Base-by-base conservation (phyloP, 2,113 vertebrate species). In the Oncorhynchus gorbuscha region DNA sequence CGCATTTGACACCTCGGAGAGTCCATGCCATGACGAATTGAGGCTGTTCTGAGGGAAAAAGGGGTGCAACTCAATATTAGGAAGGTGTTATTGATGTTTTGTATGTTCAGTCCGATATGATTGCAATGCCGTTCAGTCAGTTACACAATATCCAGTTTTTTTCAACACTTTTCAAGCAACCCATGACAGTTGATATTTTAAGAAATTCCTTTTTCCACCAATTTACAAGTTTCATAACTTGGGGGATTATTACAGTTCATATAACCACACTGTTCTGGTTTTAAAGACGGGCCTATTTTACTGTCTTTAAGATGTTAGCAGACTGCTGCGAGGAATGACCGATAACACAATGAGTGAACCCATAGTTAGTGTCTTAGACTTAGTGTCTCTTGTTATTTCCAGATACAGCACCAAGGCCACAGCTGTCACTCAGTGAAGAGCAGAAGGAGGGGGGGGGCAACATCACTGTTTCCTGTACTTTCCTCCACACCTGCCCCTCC, bases 401-500 rank as follows among this genome's bases (percentile, higher is more conserved):
- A 69, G 74, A 16, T 55, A 13, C 13, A 14, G 75, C 51, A 30
- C 1, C 45, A 9, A 20, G 3, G 51, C 75, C 67, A 7, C 3
- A 65, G 24, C 61, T 79, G 59, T n/a, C 12, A 6, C 45, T 75
- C 49, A 62, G 51, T 4, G 77, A 30, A 64, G 68, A 24, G n/a
- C 68, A 20, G 28, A 28, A 28, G 28, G 28, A 28, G 2, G 30
- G 68, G 70, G 6, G 49, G 16, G n/a, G n/a, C 1, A 55, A 28
- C 48, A 28, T 69, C 12, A 26, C 14, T 5, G 18, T 76, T n/a
- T 69, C 28, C 32, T 80, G 79, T 58, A 5, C n/a, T 12, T 51
- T 69, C 5, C 14, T 22, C 13, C 70, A 80, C 74, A 68, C 61
- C 71, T 76, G 74, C 62, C 74, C 70, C 4, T 55, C 69, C 9